Percentiles rank a stretch among this genome's conserved stretches.
These are phyloP conservation scores for Rhagium mordax DNA, from an alignment of 2,888 invertebrate genomes.

Conservation along the genomic window DNA sequence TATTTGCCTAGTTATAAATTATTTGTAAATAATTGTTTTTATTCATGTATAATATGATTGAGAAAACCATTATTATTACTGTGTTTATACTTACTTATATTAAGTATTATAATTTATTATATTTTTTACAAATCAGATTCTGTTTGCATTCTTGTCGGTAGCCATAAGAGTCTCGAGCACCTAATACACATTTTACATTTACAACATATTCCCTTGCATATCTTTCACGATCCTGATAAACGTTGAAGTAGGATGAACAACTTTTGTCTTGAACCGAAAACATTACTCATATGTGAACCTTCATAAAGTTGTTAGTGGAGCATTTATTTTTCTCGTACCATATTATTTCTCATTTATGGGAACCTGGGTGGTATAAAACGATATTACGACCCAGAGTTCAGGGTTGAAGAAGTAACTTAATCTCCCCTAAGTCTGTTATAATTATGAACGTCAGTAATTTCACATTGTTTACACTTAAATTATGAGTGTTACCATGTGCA, in stretches of 20 bases:
- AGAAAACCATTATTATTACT: too few relatives aligned
- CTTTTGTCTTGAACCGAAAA: neutral
- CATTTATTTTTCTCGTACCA: neutral
- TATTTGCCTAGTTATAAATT: too few relatives aligned
- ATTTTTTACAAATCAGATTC: too few relatives aligned
- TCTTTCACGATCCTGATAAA: neutral
- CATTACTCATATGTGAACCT: neutral
- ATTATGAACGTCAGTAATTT: conserved; percentile 59
- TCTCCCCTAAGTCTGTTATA: conserved; percentile 53
- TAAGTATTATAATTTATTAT: too few relatives aligned
- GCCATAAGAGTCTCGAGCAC: too few relatives aligned
- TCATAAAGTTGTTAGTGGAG: neutral
- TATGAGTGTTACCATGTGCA: conserved; percentile 64
- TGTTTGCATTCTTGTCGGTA: too few relatives aligned
- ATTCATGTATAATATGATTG: too few relatives aligned
- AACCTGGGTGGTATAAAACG: conserved; percentile 29
- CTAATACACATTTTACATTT: too few relatives aligned
- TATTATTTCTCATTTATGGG: neutral
- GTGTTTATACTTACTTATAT: too few relatives aligned
- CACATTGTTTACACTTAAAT: conserved; percentile 63
- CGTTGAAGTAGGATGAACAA: neutral
- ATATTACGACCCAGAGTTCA: conserved; percentile 11
- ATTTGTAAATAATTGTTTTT: too few relatives aligned
- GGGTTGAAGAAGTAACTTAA: conserved; percentile 53
- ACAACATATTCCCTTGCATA: neutral